Percentiles rank a stretch among this genome's conserved stretches.
phyloP scores from a whole-genome alignment of 2,113 vertebrate genomes.

The Phalacrocorax aristotelis region DNA sequence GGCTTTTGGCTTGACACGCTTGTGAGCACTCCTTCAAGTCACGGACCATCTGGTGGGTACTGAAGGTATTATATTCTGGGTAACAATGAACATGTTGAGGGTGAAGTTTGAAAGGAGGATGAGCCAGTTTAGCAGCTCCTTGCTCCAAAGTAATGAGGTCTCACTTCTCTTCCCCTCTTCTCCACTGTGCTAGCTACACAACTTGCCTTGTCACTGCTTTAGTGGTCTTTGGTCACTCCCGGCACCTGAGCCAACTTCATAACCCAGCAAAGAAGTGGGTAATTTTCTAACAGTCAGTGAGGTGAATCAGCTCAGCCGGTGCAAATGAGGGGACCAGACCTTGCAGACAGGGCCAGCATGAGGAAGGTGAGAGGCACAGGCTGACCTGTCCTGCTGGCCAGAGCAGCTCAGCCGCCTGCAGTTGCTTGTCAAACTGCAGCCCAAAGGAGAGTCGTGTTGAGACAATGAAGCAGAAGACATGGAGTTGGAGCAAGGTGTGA shows the following conservation, averaged over 20 bases:
- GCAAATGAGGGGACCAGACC: fast-evolving
- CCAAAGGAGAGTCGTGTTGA: not conserved
- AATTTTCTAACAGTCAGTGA: not conserved
- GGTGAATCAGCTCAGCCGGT: not conserved
- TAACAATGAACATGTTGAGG: not conserved
- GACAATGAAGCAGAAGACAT: not conserved
- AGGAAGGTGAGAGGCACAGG: not conserved
- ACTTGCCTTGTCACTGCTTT: not conserved
- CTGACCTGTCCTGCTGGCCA: not conserved
- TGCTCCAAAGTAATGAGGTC: not conserved
- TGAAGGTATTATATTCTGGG: not conserved
- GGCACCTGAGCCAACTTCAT: not conserved
- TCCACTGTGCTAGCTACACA: not conserved
- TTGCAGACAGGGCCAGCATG: not conserved
- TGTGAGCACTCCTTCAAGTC: not conserved
- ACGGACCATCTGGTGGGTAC: not conserved
- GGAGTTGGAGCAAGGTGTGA: not conserved
- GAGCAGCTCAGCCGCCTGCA: not conserved
- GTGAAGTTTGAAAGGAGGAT: not conserved
- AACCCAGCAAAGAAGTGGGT: not conserved
- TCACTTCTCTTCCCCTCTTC: not conserved
- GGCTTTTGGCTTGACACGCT: not conserved
- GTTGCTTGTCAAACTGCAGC: not conserved
- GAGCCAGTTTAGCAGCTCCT: not conserved
- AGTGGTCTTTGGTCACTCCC: not conserved